A percentile compares a stretch with the other conserved stretches of the same genome.
phyloP scores from a whole-genome alignment of 1,140 invertebrate genomes.

The Belonocnema kinseyi region DNA sequence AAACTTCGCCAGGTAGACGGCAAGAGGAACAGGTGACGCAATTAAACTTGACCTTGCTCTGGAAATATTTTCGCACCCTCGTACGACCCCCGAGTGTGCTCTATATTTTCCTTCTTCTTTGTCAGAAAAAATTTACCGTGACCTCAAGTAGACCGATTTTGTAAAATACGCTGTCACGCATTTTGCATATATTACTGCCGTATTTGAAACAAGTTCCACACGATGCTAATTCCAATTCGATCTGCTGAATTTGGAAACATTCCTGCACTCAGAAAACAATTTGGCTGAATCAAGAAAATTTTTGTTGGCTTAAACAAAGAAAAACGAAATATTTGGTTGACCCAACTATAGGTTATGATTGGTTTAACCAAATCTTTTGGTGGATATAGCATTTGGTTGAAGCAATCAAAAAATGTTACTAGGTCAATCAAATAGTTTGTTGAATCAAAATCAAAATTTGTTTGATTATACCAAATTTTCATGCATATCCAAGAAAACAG shows the following conservation, averaged over 20 bases:
- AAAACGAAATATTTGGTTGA: too few species aligned
- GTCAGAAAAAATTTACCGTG: slow-evolving; percentile 45
- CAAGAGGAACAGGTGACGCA: slow-evolving; percentile 69
- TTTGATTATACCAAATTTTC: too few species aligned
- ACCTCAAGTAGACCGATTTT: slow-evolving; percentile 41
- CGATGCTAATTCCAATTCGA: not conserved
- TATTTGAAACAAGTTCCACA: not conserved
- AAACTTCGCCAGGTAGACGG: slow-evolving; percentile 48
- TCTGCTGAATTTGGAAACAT: not conserved
- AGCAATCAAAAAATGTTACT: too few species aligned
- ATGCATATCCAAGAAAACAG: too few species aligned
- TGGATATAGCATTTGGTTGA: too few species aligned
- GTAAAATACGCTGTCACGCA: not conserved
- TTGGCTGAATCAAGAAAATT: too few species aligned
- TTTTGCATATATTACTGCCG: slow-evolving; percentile 4
- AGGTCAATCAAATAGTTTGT: too few species aligned
- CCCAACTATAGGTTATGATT: too few species aligned
- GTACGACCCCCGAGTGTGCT: slow-evolving; percentile 40
- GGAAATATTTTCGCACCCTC: slow-evolving; percentile 65
- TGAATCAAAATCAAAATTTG: too few species aligned
- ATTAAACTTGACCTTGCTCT: slow-evolving; percentile 69
- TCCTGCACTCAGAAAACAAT: too few species aligned
- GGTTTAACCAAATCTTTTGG: too few species aligned
- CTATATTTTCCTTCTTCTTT: slow-evolving; percentile 55
- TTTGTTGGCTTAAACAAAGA: not conserved